Evolutionary conservation across 2,888 invertebrate genomes (phyloP).

Genomic region (Schizaphis graminum): DNA sequence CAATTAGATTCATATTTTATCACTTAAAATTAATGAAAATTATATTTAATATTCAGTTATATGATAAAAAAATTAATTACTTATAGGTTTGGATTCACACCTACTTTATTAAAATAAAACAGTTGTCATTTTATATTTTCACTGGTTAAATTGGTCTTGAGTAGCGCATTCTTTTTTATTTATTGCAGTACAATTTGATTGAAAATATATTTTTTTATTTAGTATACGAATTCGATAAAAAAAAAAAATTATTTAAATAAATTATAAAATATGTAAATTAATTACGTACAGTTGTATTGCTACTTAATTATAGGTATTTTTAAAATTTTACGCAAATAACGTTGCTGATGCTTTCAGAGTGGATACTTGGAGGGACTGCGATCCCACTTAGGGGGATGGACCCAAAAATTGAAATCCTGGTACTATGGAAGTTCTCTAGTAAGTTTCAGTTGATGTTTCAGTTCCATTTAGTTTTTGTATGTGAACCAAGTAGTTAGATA

Average conservation of each 20-base stretch:
- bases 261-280: conserved; percentile 21
- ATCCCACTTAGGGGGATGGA: conserved; percentile 95
- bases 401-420: conserved; percentile 97
- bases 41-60: neutral
- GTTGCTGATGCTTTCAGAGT: conserved; percentile 77
- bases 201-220: neutral
- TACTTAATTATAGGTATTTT: conserved; percentile 56
- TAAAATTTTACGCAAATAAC: conserved; percentile 55
- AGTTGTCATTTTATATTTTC: neutral
- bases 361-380: conserved; percentile 94
- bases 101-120: neutral
- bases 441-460: conserved; percentile 74
- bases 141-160: conserved; percentile 50
- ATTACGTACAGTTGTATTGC: conserved; percentile 41
- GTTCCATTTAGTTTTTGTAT: conserved; percentile 64
- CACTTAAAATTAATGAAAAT: neutral
- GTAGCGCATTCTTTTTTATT: conserved; percentile 15
- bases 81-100: neutral
- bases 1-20: neutral
- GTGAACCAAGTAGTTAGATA: conserved; percentile 64
- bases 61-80: neutral
- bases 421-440: conserved; percentile 97
- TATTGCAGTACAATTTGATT: conserved; percentile 9
- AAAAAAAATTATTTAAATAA: neutral
- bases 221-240: neutral